Evolutionary conservation across 2,888 invertebrate species (phyloP), one percentile per base, ranked within the genome.

Genomic region (Cartodere bifasciata): DNA sequence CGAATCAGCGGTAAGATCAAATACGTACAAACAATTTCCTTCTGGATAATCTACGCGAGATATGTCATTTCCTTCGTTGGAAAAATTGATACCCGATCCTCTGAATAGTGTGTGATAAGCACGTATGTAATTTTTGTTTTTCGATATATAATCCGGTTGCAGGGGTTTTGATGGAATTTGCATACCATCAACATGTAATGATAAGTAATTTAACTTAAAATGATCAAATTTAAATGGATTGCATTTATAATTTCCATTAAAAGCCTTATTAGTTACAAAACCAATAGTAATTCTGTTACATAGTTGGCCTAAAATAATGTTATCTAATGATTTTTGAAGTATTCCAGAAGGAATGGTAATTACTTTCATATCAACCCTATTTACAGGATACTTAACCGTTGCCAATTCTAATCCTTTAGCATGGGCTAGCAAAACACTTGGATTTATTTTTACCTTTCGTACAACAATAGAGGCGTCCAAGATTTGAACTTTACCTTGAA

Each of bases 281-380:
- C 39, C 46, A n/a, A 20, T 20, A 20, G 9, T 9, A 20, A 7
- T 7, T 20, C 46, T 34, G 15, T 39, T 38, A 0, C 50, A 50
- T 6, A 49, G 22, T 21, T 37, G 38, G 2, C 46, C 45, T 3
- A 35, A 16, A 27, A 51, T 44, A 4, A 51, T 14, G 20, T 49
- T 46, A 20, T 50, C 48, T 33, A 45, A 36, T 1, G 41, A 27
- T 23, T 44, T 41, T 2, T 29, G 32, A 13, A 37, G 40, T 13
- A 40, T 39, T 6, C 11, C 13, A 4, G 11, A 15, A 2, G 9
- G 9, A 1, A 29, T 6, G 2, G 23, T 28, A 7, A 20, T 7
- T 7, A 20, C 20, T 20, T 20, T 20, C 9, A 20, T 9, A 20
- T 20, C 20, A 7, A 20, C 20, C 9, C 20, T 20, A 20, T 7